Evolutionary conservation across 2,113 vertebrate genomes (phyloP), one percentile per base, ranked within the genome.

Genomic region (Neolamprologus sp.): DNA sequence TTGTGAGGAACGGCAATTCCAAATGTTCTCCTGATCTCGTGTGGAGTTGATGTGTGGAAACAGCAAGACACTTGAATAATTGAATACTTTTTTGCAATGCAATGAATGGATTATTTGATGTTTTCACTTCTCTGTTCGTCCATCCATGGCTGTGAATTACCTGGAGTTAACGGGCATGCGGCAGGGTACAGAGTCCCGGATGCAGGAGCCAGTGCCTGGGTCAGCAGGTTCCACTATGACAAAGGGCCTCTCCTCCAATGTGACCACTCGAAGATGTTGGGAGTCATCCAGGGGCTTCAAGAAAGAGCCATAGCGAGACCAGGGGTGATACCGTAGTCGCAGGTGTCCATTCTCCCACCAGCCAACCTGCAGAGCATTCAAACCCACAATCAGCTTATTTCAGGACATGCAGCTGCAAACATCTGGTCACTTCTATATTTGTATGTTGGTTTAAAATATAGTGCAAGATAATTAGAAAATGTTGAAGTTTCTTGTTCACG

Each of bases 151-250:
- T 31, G 28, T 23, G 28, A 51, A 13, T 28, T 85, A 98, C 98
- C 97, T 97, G 94, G 96, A 95, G 96, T 99, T 99, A 88, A 97
- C 93, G 33, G 98, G 98, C 90, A 96, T 96, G 26, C 98, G 96
- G 87, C 98, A 99, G 91, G 98, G 98, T 4, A 99, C 98, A 0
- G 98, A 98, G 94, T 99, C 98, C 10, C 98, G 96, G 91, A 99
- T 98, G 93, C 98, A 99, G 80, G 98, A 97, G 92, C 98, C 97
- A 2, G 97, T 98, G 23, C 97, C 97, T 0, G 98, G 97, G 89
- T 99, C 98, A 0, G 97, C 97, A 0, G 95, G 96, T 92, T 99
- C 98, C 87, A 99, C 98, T 3, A 99, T 99, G 87, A 99, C 98
- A 0, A 99, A 99, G 10, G 98, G 98, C 1, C 98, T 92, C 51